phyloP scores from a whole-genome alignment of 2,113 vertebrate species.

The Rhegmatorhina hoffmannsi region DNA sequence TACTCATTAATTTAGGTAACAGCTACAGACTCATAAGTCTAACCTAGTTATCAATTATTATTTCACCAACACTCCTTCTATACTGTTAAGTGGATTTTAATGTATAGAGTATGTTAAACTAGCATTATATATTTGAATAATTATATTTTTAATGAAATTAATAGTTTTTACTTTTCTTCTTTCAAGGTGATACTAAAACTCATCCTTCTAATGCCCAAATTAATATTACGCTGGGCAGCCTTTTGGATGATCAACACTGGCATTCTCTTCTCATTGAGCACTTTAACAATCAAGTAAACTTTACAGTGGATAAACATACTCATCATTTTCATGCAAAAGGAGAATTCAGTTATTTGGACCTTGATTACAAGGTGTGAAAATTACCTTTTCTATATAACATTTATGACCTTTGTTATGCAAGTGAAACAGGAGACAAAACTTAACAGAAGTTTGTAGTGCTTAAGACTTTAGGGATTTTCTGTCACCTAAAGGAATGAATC shows the following conservation, averaged over 20 bases:
- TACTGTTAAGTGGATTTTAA: neutral
- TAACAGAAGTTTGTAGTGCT: neutral
- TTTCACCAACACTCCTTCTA: neutral
- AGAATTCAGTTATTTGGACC: slow-evolving; percentile 80
- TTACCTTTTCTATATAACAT: slow-evolving; percentile 57
- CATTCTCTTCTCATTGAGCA: slow-evolving; percentile 85
- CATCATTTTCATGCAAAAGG: slow-evolving; percentile 80
- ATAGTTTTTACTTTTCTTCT: slow-evolving; percentile 57
- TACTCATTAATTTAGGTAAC: slow-evolving; percentile 85
- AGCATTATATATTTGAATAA: neutral
- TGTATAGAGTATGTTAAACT: neutral
- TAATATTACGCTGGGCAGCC: slow-evolving; percentile 83
- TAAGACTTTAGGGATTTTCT: neutral
- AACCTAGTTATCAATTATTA: neutral
- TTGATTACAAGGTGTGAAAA: slow-evolving; percentile 86
- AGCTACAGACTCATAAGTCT: neutral
- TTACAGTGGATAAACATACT: slow-evolving; percentile 89
- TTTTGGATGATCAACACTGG: slow-evolving; percentile 95
- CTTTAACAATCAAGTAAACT: slow-evolving; percentile 84
- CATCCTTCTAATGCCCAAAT: slow-evolving; percentile 63
- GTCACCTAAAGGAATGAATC: neutral
- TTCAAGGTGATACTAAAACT: slow-evolving; percentile 75
- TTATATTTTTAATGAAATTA: slow-evolving; percentile 18
- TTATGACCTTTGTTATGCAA: neutral
- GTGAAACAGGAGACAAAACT: neutral